phyloP scores from a whole-genome alignment of 2,888 invertebrate species.

The Lasioglossum villosulum region DNA sequence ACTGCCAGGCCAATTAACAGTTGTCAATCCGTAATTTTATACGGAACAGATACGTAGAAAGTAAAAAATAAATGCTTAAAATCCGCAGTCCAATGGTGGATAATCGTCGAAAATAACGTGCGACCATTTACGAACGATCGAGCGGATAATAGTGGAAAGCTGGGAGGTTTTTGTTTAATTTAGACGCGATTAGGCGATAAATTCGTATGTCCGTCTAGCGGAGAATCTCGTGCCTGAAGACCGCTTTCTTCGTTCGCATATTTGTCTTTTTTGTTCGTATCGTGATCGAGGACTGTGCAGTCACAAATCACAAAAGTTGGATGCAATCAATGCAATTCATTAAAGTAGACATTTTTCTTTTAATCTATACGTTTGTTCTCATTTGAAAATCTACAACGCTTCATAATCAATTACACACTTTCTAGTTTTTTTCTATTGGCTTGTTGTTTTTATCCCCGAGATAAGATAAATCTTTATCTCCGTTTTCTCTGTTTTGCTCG shows the following conservation, averaged over 20 bases:
- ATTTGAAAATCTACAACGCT: background rate
- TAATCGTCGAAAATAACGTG: background rate
- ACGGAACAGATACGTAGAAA: background rate
- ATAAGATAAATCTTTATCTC: background rate
- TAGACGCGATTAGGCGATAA: background rate
- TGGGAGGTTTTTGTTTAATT: slow-evolving; percentile 5
- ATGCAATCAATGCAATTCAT: background rate
- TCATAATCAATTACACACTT: background rate
- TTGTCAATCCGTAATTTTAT: background rate
- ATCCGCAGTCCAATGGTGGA: background rate
- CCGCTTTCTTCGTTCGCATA: slow-evolving; percentile 25
- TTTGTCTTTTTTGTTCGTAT: background rate
- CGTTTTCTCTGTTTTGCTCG: too few species aligned
- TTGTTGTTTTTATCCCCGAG: background rate
- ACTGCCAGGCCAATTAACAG: slow-evolving; percentile 19
- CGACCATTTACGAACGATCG: background rate
- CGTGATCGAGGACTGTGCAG: background rate
- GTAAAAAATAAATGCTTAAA: background rate
- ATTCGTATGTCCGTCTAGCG: background rate
- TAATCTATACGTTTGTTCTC: background rate
- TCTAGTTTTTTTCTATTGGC: background rate
- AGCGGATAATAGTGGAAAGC: slow-evolving; percentile 29
- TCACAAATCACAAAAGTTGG: background rate
- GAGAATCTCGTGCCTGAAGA: background rate
- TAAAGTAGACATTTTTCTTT: background rate